Base-by-base conservation (phyloP, 2,797 vertebrate species). In the Kryptolebias ocellatus region DNA sequence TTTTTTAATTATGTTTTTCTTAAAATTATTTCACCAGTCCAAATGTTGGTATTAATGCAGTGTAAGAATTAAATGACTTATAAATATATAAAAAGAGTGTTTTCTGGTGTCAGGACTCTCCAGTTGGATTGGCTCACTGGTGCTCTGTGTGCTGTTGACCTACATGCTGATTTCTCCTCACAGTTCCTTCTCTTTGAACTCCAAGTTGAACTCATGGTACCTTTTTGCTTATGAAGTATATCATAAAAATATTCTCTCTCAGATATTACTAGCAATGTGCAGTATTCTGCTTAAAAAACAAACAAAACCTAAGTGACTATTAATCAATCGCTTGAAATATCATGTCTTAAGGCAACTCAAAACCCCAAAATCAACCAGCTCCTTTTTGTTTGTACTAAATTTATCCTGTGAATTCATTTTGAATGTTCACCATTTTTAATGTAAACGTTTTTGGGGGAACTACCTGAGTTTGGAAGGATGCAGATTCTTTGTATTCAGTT, bases 111-210 rank as follows among this genome's bases (percentile, higher is more conserved):
- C 79, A 79, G 88, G 88, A 86, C 83, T 91, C 69, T 68, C 6
- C 72, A 54, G 46, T 74, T 87, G 86, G 89, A 89, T 90, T 74
- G 78, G 46, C 82, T 80, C 71, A 85, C 67, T 86, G 63, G 70
- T 87, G 86, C 83, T 54, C 52, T 76, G 70, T 86, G 85, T 93
- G 67, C 76, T 81, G 61, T 82, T 57, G 64, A 60, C 67, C 85
- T 85, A 60, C 46, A 80, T 90, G 85, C 83, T 89, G 83, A 72
- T 37, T 81, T 89, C 70, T 84, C 91, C 88, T 64, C 67, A 56
- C 65, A 83, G 78, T 79, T 89, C 83, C 85, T 69, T 81, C 76
- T 82, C 64, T 80, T 39, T 39, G 37, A 39, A 39, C 9, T 34
- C 31, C 31, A 34, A 34, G 8, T 39, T 74, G 15, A 80, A 68